These are phyloP conservation scores for Clarias batrachus DNA, from an alignment of 2,113 vertebrate species.

Conservation along the genomic window DNA sequence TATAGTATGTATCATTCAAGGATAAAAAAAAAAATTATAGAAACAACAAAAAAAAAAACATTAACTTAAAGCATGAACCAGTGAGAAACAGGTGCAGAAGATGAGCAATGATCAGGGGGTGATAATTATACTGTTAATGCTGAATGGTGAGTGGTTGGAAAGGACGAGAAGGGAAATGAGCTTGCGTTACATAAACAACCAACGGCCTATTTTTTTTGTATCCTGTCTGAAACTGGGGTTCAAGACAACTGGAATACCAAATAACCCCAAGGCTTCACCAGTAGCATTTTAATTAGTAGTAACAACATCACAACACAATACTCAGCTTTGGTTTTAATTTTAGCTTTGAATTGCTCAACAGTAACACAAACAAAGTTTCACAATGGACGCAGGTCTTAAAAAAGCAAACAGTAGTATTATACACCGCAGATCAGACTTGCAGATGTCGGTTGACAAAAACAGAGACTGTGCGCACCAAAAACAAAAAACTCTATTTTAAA, in stretches of 20 bases:
- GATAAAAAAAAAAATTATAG: no score
- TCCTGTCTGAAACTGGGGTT: not conserved
- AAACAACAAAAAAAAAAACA: no score
- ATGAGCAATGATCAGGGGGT: no score
- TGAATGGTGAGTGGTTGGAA: no score
- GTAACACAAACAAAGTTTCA: not conserved
- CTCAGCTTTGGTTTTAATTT: no score
- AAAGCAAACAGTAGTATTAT: not conserved
- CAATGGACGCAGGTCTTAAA: not conserved
- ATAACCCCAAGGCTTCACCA: not conserved
- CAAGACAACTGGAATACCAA: not conserved
- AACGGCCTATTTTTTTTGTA: not conserved
- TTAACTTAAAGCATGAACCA: no score
- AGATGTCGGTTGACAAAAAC: not conserved
- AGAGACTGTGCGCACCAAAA: not conserved
- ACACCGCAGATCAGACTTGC: not conserved
- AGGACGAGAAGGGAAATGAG: no score
- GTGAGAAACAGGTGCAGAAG: no score
- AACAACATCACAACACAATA: not conserved
- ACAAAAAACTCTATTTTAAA: not conserved
- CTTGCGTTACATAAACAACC: no score
- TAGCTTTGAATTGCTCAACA: not conserved
- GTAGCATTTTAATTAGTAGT: no score
- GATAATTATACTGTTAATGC: no score
- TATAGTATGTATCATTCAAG: no score